phyloP scores from a whole-genome alignment of 2,113 vertebrate genomes.

The Odontophorus gujanensis region DNA sequence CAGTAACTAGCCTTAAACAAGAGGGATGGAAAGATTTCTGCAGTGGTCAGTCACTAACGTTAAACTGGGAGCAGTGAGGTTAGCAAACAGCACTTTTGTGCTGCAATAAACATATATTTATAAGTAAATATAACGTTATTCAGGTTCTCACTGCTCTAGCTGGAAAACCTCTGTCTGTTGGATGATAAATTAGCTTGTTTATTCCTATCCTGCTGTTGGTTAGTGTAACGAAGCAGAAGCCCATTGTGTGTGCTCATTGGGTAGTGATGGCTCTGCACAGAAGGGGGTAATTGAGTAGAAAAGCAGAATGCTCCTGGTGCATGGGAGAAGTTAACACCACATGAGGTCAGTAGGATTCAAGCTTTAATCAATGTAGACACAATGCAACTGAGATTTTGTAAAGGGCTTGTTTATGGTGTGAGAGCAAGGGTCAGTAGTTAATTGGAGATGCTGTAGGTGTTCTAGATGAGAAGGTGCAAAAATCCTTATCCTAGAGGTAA shows the following conservation, averaged over 20 bases:
- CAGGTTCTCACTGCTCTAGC: background rate
- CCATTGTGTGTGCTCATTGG: conserved; percentile 89
- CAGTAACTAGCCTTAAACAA: background rate
- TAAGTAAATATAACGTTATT: rapidly evolving
- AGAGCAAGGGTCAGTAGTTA: conserved; percentile 73
- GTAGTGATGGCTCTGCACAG: conserved; percentile 76
- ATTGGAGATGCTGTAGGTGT: conserved; percentile 73
- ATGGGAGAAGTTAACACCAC: conserved; percentile 85
- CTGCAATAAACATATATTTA: rapidly evolving
- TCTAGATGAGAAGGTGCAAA: conserved; percentile 46
- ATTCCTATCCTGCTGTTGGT: conserved; percentile 84
- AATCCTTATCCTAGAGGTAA: background rate
- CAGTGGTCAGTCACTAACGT: rapidly evolving
- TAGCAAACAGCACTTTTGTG: rapidly evolving
- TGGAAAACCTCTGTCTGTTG: conserved; percentile 67
- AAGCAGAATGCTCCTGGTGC: conserved; percentile 84
- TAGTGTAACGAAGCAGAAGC: conserved; percentile 93
- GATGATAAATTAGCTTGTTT: conserved; percentile 92
- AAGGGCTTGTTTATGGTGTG: conserved; percentile 76
- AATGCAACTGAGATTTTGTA: conserved; percentile 79
- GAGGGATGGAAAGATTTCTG: rapidly evolving
- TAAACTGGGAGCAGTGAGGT: background rate
- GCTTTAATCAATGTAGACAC: conserved; percentile 86
- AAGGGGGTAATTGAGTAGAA: conserved; percentile 95
- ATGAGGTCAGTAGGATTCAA: conserved; percentile 83